Percentiles rank a stretch among this genome's conserved stretches.
phyloP scores from a whole-genome alignment of 2,888 invertebrate species.

The Conchocele bisecta region DNA sequence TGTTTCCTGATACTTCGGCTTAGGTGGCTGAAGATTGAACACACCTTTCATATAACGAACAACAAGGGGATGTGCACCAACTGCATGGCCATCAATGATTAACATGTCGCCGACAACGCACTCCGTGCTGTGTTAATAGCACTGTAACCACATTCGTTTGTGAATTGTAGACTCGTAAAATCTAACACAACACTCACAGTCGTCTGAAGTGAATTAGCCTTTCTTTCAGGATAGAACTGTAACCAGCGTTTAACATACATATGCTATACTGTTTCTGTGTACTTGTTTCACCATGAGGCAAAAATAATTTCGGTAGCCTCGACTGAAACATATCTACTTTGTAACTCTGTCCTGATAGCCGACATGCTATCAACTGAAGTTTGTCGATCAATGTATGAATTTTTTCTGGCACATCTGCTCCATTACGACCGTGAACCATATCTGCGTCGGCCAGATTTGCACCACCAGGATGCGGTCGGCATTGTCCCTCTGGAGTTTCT shows the following conservation, averaged over 20 bases:
- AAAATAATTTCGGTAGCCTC: background rate
- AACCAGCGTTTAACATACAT: background rate
- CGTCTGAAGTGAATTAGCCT: too few species aligned
- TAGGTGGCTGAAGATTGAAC: background rate
- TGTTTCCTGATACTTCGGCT: background rate
- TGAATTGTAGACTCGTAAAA: too few species aligned
- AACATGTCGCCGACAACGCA: too few species aligned
- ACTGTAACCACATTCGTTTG: too few species aligned
- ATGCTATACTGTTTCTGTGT: background rate
- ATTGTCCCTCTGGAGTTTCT: background rate
- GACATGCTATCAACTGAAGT: background rate
- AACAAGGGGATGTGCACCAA: conserved; percentile 1
- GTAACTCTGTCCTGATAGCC: too few species aligned
- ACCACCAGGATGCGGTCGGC: background rate
- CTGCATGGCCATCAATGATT: too few species aligned
- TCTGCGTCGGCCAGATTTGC: background rate
- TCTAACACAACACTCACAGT: too few species aligned
- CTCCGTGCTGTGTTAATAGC: too few species aligned
- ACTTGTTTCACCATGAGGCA: background rate
- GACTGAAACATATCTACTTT: background rate
- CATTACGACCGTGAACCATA: too few species aligned
- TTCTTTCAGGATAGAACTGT: background rate
- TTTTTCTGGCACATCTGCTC: background rate
- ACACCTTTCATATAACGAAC: conserved; percentile 8
- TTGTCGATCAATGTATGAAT: background rate